These are phyloP conservation scores for Cydia amplana DNA, from an alignment of 1,140 invertebrate genomes.

Conservation along the genomic window DNA sequence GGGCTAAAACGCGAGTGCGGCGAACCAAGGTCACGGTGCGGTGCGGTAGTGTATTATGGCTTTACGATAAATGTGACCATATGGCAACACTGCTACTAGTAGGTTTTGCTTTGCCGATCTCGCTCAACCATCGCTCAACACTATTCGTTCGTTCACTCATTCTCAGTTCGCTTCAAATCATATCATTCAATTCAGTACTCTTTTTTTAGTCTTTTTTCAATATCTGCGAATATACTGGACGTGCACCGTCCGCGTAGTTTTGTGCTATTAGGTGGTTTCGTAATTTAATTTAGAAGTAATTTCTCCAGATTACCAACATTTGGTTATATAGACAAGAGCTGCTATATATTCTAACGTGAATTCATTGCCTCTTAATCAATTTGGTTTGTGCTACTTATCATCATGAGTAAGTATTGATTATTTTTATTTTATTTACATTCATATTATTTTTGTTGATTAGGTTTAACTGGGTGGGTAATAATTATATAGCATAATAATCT, in stretches of 20 bases:
- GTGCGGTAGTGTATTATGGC: too few relatives aligned
- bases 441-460: background rate
- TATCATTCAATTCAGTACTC: background rate
- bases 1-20: too few relatives aligned
- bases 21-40: too few relatives aligned
- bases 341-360: background rate
- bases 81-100: too few relatives aligned
- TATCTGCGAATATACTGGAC: background rate
- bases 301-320: background rate
- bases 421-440: background rate
- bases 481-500: background rate
- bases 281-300: background rate
- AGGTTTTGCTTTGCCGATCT: too few relatives aligned
- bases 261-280: background rate
- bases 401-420: conserved; percentile 14
- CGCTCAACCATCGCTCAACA: too few relatives aligned
- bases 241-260: background rate
- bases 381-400: background rate
- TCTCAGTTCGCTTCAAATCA: background rate
- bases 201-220: background rate
- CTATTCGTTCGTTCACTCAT: too few relatives aligned
- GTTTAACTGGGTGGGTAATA: background rate
- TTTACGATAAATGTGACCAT: too few relatives aligned
- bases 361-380: background rate
- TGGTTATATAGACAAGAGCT: background rate